Evolutionary conservation across 2,113 vertebrate species (phyloP), one percentile per base, ranked within the genome.

Genomic region (Alouatta palliata): DNA sequence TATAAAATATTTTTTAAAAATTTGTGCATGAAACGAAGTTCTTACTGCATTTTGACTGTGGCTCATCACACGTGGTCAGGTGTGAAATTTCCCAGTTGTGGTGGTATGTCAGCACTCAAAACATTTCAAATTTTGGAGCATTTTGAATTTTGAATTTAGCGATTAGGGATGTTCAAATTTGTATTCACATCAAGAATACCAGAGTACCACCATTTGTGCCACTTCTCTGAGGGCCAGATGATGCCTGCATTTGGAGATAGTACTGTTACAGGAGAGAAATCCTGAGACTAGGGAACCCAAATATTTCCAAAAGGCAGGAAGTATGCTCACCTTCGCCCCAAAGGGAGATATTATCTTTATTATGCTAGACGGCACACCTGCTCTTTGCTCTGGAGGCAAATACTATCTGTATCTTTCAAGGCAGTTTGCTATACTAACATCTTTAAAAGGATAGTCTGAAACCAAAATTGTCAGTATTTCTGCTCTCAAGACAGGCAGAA

Each of bases 381-480:
- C 20, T 17, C 25, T 90, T 90, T 87, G 19, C 37, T 81, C 66
- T 81, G 64, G 45, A 85, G 25, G 37, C 14, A 94, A 82, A 85
- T 20, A 43, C 19, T 47, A 2, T 30, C 16, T 79, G 30, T 84
- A 35, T 61, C 45, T 61, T 76, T 87, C n/a, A 95, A 73, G 68
- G 23, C 17, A 75, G 17, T 56, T 54, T 32, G 45, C 56, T 68
- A 3, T n/a, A 70, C 13, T 73, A 77, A 73, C 82, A 90, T 61
- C n/a, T 95, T 94, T 92, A 47, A 87, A 91, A 80, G 84, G 25
- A 47, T 47, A 92, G 12, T 90, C 3, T 47, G 12, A 52, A 97
- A 70, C 40, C 92, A 77, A 49, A 30, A 8, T 47, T 90, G 25
- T 88, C 25, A 58, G 20, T 66, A 16, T 89, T 40, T 82, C 54